Evolutionary conservation across 2,797 vertebrate species (phyloP), one percentile per base, ranked within the genome.

Genomic region (Oryzias sinensis): DNA sequence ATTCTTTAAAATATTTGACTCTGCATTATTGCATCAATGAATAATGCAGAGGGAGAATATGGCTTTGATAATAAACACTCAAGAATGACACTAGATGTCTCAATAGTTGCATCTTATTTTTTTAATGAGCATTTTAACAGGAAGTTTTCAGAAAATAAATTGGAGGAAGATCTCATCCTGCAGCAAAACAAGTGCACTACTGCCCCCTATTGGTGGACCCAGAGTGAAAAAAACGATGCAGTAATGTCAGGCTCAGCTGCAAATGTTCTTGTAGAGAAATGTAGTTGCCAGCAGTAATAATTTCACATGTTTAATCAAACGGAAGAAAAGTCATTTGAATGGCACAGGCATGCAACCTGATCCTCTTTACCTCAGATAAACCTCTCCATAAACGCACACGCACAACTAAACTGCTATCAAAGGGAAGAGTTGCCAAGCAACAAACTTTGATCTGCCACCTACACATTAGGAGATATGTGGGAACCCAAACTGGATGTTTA

Each of bases 341-440:
- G 5, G 22, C 27, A 20, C 20, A 9, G 53, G 9, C 5, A n/a
- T 37, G 24, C 47, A 16, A 16, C 40, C 53, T 4, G 3, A 29
- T 60, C 59, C 48, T 56, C 47, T 70, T 77, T 53, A 80, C 73
- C 76, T 79, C 46, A 59, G 42, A 69, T 61, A 74, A 82, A 73
- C 75, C 64, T 64, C 59, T 37, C 29, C 29, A 11, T 37, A 9
- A 47, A 20, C 65, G 59, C 72, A 33, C 40, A 76, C 13, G 15
- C 63, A 68, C 45, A 55, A 61, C 57, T 70, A 49, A 62, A 64
- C 64, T 63, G 68, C 68, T 71, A 61, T 56, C 55, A 74, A 81
- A 81, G 63, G 70, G 79, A 51, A 70, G 65, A 53, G 89, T 89
- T 90, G 81, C 90, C 62, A 76, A 59, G 88, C 87, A 89, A 89